Conservation (phyloP, 2,888 invertebrate species). For the Pollenia griseotomentosa region DNA sequence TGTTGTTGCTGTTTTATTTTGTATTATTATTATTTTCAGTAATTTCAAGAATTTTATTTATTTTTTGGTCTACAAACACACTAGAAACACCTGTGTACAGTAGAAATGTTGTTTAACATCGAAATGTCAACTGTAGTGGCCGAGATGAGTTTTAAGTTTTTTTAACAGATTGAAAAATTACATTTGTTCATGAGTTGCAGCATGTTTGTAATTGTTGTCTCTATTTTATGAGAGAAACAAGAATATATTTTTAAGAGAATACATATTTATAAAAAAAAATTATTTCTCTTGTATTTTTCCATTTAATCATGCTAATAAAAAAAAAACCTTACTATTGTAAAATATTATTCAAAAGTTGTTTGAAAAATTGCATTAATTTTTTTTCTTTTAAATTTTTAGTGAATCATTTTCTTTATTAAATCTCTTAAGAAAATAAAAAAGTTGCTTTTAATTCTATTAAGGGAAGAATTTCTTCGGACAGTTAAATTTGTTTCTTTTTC, state of each 20-base stretch:
- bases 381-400: too few species aligned
- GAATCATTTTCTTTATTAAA: too few species aligned
- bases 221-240: constrained; percentile 10
- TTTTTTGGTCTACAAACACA: constrained; percentile 36
- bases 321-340: too few species aligned
- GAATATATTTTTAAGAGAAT: constrained; percentile 31
- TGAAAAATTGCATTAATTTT: too few species aligned
- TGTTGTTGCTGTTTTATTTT: constrained; percentile 31
- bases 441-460: too few species aligned
- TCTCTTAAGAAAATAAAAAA: too few species aligned
- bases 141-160: background rate
- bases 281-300: background rate
- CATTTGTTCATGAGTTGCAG: constrained; percentile 28
- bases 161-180: constrained; percentile 54
- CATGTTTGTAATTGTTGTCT: constrained; percentile 17
- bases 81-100: constrained; percentile 66
- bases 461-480: too few species aligned
- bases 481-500: too few species aligned
- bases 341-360: too few species aligned
- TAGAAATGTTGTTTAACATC: constrained; percentile 72
- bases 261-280: background rate
- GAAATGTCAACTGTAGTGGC: constrained; percentile 68
- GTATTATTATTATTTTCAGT: background rate
- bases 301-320: too few species aligned
- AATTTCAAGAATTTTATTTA: constrained; percentile 50